Base-by-base conservation (phyloP, 2,888 invertebrate genomes). In the Lumbricus terrestris region DNA sequence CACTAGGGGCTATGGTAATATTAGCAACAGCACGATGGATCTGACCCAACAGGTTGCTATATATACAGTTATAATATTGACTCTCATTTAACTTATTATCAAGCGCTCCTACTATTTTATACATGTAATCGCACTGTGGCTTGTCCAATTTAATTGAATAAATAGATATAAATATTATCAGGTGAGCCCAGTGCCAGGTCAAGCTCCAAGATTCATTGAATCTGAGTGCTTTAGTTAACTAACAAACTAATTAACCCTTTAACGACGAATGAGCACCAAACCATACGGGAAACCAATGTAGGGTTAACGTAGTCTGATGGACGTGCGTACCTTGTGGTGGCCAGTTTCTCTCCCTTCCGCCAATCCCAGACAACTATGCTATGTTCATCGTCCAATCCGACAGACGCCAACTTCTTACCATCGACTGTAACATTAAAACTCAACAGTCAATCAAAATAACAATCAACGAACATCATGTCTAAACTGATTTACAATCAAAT, bases 321-420 rank as follows among this genome's bases (percentile, higher is more conserved):
- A 47, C 6, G n/a, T 69, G 11, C 8, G 38, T 35, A 95, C 95
- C 95, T 94, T 54, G 95, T 94, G n/a, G 94, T 94, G 33, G 95
- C 95, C 23, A 95, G 92, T 91, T 95, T 95, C 92, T 95, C 95
- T 91, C 95, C 95, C 91, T 94, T 95, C 89, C 93, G 94, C 95
- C 95, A 95, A 93, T 95, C 95, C 95, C 95, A 95, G 6, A 95
- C 93, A 35, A 95, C 95, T 88, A 95, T 94, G 88, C 93, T 93
- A 92, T 95, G 95, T 91, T 95, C 94, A 90, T 95, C 95, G 93
- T 95, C 95, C 89, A 95, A 92, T 33, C 95, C 95, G 35, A 95
- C 94, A 40, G 95, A 94, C 0, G 94, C 95, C 88, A 95, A 92
- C 90, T 94, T 94, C 91, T 94, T 94, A 13, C 95, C 95, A 92